These are phyloP conservation scores for Trachelipus rathkii DNA, from an alignment of 1,140 invertebrate genomes.

Conservation along the genomic window DNA sequence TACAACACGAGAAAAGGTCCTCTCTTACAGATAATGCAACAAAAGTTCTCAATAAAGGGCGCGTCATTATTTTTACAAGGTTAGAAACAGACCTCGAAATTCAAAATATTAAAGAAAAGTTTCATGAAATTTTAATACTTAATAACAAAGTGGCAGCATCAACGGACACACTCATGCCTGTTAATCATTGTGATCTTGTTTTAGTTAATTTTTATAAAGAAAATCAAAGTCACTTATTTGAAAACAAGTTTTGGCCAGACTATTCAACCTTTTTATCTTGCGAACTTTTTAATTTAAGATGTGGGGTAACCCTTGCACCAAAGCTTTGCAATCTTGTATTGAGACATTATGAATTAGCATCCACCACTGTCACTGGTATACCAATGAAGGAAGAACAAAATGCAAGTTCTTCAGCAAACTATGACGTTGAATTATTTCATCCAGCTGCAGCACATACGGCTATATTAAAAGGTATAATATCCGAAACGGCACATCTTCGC, in stretches of 20 bases:
- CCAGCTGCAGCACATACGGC: slow-evolving; percentile 74
- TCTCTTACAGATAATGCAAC: slow-evolving; percentile 58
- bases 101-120: slow-evolving; percentile 76
- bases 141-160: slow-evolving; percentile 70
- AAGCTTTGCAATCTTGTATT: slow-evolving; percentile 63
- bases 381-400: slow-evolving; percentile 99
- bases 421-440: slow-evolving; percentile 95
- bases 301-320: slow-evolving; percentile 56
- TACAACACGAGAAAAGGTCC: slow-evolving; percentile 60
- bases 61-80: slow-evolving; percentile 84
- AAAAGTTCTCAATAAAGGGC: slow-evolving; percentile 63
- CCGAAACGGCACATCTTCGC: slow-evolving; percentile 52
- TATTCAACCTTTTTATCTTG: slow-evolving; percentile 47
- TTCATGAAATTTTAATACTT: slow-evolving; percentile 67
- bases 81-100: slow-evolving; percentile 76
- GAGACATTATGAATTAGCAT: slow-evolving; percentile 82
- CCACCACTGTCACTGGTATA: slow-evolving; percentile 94
- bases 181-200: slow-evolving; percentile 42
- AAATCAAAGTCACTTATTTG: slow-evolving; percentile 37
- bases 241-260: slow-evolving; percentile 46
- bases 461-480: slow-evolving; percentile 57
- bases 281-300: slow-evolving; percentile 54
- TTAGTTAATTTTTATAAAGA: slow-evolving; percentile 46
- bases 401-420: slow-evolving; percentile 93
- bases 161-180: slow-evolving; percentile 52